Base-by-base conservation (phyloP, 2,888 invertebrate genomes). In the Strigamia crassipes region DNA sequence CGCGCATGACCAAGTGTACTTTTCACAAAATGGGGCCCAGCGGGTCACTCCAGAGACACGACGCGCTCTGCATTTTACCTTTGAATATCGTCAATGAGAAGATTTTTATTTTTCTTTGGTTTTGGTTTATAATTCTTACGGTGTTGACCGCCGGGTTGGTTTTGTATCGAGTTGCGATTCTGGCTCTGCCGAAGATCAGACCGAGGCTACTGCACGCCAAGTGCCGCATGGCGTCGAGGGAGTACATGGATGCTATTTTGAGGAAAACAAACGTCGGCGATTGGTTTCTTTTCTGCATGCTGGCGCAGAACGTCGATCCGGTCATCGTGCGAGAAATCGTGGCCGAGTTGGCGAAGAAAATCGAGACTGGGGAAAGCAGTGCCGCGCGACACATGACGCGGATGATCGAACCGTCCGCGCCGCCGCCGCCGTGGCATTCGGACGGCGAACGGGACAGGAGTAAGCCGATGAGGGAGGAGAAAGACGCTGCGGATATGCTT, bases 61-160 rank as follows among this genome's bases (percentile, higher is more conserved):
- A 96, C 89, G 93, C 94, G 78, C 90, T 96, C 66, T 96, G 96
- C 87, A 92, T 96, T 83, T 90, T 96, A 23, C 61, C 61, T 5
- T 21, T 61, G 21, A 61, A 61, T 13, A 21, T 61, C 61, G 61
- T 61, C 8, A 85, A 86, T 81, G 86, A 86, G 80, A 96, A 96
- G 89, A 95, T 96, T 0, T 96, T 95, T 89, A 93, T 96, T 84
- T 94, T 96, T 89, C 91, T 96, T 80, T 96, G 96, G 96, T 96
- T 96, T 89, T 96, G 96, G 96, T 96, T 92, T 89, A 92, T 95
- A 88, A 92, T 95, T 73, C 89, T 96, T 83, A 92, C 94, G 0
- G 83, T 85, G 9, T 51, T 86, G 73, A 87, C 92, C 0, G 87
- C 94, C 84, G 89, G 95, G 38, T 85, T 91, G 79, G 0, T 89